Percentiles rank a stretch among this genome's conserved stretches.
These are phyloP conservation scores for Willowsia nigromaculata DNA, from an alignment of 2,888 invertebrate species.

Conservation along the genomic window DNA sequence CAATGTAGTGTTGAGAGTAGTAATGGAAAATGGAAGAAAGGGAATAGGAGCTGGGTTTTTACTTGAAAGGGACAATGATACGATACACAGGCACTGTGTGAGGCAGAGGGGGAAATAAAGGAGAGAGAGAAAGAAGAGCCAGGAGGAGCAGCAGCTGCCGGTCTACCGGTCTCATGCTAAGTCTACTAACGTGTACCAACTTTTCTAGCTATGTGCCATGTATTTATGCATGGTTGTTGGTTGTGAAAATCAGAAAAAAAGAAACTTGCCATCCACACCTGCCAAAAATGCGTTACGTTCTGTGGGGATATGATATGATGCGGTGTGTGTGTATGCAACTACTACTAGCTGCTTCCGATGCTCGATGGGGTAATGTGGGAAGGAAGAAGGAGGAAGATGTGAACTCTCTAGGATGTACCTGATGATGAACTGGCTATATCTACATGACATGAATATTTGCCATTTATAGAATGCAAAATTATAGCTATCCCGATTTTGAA, in stretches of 20 bases:
- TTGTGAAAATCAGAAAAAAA: not conserved
- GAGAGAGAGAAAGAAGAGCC: slow-evolving; percentile 32
- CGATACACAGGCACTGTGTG: not conserved
- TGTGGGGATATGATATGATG: not conserved
- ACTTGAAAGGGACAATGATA: slow-evolving; percentile 25
- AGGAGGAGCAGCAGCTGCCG: slow-evolving; percentile 68
- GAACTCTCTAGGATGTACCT: not conserved
- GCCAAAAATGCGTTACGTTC: slow-evolving; percentile 16
- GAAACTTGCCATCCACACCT: slow-evolving; percentile 42
- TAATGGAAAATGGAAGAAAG: slow-evolving; percentile 10
- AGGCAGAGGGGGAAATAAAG: slow-evolving; percentile 30
- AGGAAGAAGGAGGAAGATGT: not conserved
- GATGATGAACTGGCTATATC: too few species aligned
- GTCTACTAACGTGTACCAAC: slow-evolving; percentile 65
- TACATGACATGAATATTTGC: too few species aligned
- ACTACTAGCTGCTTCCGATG: not conserved
- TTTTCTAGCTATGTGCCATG: slow-evolving; percentile 67
- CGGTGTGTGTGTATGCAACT: not conserved
- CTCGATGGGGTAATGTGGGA: not conserved
- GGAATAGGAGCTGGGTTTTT: slow-evolving; percentile 34
- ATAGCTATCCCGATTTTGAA: too few species aligned
- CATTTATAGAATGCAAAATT: too few species aligned
- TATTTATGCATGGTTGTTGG: slow-evolving; percentile 65
- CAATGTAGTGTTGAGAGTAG: too few species aligned
- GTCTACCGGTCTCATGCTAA: slow-evolving; percentile 72